Evolutionary conservation across 2,113 vertebrate species (phyloP).

Genomic region (Platycercus adscitus): DNA sequence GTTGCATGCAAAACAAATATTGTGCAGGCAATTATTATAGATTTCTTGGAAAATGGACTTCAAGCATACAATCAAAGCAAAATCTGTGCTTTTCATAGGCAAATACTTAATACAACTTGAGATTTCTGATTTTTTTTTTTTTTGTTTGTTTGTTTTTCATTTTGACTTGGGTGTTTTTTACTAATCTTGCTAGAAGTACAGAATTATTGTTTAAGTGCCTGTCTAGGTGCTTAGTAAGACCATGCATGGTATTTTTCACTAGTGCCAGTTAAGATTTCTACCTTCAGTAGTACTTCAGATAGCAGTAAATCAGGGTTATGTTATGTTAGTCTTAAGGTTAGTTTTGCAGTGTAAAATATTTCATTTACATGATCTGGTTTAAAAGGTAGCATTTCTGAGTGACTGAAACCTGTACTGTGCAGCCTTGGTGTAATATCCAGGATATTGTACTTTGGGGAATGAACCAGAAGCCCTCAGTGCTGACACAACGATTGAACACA

Average conservation of each 20-base stretch:
- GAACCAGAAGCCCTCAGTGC: background rate
- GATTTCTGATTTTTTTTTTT: background rate
- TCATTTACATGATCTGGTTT: constrained; percentile 55
- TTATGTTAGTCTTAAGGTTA: background rate
- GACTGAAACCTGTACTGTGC: constrained; percentile 6
- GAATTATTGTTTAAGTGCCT: background rate
- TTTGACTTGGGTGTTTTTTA: background rate
- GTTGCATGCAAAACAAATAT: background rate
- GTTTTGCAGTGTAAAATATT: constrained; percentile 40
- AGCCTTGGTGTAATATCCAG: constrained; percentile 34
- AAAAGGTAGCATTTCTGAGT: constrained; percentile 38
- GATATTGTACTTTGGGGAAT: constrained; percentile 25
- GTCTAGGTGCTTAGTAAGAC: background rate
- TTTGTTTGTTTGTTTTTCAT: background rate
- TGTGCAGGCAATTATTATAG: background rate
- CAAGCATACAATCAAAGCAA: constrained; percentile 26
- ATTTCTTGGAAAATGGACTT: constrained; percentile 43
- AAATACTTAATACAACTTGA: constrained; percentile 42
- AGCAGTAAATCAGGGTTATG: background rate
- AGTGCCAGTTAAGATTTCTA: background rate
- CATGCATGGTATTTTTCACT: background rate
- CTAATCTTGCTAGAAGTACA: background rate
- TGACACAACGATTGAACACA: constrained; percentile 4
- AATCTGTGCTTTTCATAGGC: background rate
- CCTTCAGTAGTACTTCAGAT: background rate